Percentiles rank a stretch among this genome's conserved stretches.
Evolutionary conservation across 1,140 invertebrate genomes (phyloP).

Genomic region (Trichogramma pretiosum): DNA sequence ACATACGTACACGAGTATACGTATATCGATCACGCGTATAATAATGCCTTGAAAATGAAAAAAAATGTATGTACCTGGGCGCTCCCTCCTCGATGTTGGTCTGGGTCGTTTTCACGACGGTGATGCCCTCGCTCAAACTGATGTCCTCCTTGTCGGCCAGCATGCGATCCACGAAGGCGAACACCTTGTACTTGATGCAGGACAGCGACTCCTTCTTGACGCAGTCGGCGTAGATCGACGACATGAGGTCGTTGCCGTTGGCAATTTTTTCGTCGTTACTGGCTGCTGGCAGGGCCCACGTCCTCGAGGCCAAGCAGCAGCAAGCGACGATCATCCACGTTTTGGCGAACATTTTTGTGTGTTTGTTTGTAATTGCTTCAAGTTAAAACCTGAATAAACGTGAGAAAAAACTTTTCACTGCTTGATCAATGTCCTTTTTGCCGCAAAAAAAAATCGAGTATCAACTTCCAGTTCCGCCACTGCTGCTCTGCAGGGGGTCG

Average conservation of each 20-base stretch:
- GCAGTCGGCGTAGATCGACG: constrained; percentile 67
- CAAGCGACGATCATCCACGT: no score
- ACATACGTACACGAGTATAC: no score
- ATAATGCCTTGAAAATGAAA: background rate
- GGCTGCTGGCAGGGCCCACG: constrained; percentile 56
- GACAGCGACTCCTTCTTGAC: constrained; percentile 68
- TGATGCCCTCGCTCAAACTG: constrained; percentile 68
- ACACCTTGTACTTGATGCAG: constrained; percentile 76
- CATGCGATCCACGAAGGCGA: constrained; percentile 74
- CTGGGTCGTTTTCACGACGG: constrained; percentile 59
- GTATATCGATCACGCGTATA: no score
- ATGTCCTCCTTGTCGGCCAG: constrained; percentile 67
- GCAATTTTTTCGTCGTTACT: constrained; percentile 58
- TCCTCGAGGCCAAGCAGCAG: constrained; percentile 20
- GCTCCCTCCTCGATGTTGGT: constrained; percentile 61
- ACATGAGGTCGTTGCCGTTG: constrained; percentile 65
- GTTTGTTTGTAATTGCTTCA: no score
- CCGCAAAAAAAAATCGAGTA: no score
- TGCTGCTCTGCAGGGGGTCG: no score
- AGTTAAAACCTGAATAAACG: no score
- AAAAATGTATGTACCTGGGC: constrained; percentile 60
- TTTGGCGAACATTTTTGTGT: constrained; percentile 22
- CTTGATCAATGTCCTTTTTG: no score
- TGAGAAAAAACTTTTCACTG: no score
- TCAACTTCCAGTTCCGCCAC: no score